A percentile compares a stretch with the other conserved stretches of the same genome.
Evolutionary conservation across 2,888 invertebrate species (phyloP).

Genomic region (Synanthedon andrenaeformis): DNA sequence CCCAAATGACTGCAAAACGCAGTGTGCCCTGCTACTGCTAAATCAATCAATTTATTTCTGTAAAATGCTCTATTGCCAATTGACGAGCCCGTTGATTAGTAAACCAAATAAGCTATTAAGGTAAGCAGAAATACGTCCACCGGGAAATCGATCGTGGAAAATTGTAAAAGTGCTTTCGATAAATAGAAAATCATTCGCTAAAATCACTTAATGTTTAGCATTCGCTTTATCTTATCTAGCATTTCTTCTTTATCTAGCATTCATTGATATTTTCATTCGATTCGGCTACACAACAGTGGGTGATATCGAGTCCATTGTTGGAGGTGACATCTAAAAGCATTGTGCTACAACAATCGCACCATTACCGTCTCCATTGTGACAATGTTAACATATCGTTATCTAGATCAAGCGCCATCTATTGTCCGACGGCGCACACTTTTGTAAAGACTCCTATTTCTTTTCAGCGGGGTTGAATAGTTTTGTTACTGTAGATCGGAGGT

Average conservation of each 20-base stretch:
- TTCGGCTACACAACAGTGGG: slow-evolving; percentile 45
- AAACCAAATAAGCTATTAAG: no score
- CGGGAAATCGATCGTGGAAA: no score
- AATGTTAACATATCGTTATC: slow-evolving; percentile 70
- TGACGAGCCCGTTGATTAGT: no score
- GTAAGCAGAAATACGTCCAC: no score
- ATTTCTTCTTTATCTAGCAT: neutral
- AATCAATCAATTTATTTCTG: no score
- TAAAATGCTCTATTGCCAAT: no score
- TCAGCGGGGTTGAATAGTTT: slow-evolving; percentile 30
- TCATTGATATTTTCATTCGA: slow-evolving; percentile 21
- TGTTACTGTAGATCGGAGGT: slow-evolving; percentile 8
- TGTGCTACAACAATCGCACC: slow-evolving; percentile 65
- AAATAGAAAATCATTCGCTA: no score
- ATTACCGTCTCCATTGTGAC: slow-evolving; percentile 67
- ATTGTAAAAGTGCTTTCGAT: no score
- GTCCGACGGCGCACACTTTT: slow-evolving; percentile 53
- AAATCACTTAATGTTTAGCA: no score
- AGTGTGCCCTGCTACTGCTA: no score
- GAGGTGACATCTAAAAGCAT: slow-evolving; percentile 64
- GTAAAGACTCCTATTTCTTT: slow-evolving; percentile 38
- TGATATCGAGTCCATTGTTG: slow-evolving; percentile 60
- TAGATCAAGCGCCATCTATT: slow-evolving; percentile 69
- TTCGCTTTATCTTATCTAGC: no score
- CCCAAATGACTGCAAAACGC: no score